Base-by-base conservation (phyloP, 1,140 invertebrate genomes). In the Drosophila kurseongensis region DNA sequence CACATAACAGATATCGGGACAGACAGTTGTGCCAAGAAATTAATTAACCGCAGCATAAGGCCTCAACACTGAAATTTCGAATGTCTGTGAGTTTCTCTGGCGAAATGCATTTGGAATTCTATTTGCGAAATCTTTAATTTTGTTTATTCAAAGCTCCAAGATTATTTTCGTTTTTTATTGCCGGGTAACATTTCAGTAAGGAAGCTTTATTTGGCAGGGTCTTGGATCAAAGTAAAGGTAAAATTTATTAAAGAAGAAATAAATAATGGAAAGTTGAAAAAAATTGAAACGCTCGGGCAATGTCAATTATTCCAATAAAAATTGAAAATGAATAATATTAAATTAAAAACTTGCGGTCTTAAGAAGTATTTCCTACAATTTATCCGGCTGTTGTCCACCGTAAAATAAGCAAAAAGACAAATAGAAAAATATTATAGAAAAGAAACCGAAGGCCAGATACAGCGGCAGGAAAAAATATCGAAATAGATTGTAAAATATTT, bases 21-120 rank as follows among this genome's bases (percentile, higher is more conserved):
- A 36, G 68, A 61, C 50, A 61, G 56, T 56, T 80, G 80, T 84
- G 84, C 84, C 84, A 89, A 89, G 68, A 89, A 89, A 80, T 89
- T 89, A 89, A 84, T 89, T 80, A 78, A 76, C 73, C 73, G 55
- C 55, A 18, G 23, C 27, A 42, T 42, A 50, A 50, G 60, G 29
- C 44, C 48, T 71, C 36, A 71, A 71, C 67, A 71, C 67, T 69
- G 54, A 57, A 56, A 29, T 32, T 50, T 23, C 12, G 12, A 47
- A 36, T 36, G 36, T 47, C 44, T 58, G 16, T 50, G n/a, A 12
- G n/a, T 27, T 69, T 10, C 32, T 47, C 35, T 10, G 14, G 4
- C 2, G 27, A 42, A 44, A 29, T 40, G 48, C 36, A 48, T 57
- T 69, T 57, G 65, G 44, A 71, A 50, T 41, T 67, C 18, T 48